These are phyloP conservation scores for Erinaceus europaeus DNA, from an alignment of 2,113 vertebrate species.

Conservation along the genomic window DNA sequence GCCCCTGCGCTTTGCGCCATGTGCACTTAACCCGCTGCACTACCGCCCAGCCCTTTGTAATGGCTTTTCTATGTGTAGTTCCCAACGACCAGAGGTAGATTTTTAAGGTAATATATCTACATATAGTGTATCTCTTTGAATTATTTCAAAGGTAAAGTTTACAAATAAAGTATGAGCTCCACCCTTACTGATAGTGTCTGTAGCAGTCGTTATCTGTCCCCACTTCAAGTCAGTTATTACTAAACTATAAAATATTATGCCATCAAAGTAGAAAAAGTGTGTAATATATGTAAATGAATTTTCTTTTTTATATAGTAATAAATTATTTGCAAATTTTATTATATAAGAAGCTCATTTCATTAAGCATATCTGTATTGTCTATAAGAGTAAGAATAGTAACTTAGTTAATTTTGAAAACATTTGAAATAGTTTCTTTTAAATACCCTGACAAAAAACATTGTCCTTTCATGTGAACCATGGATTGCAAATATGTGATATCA, in stretches of 20 bases:
- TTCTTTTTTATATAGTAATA: not conserved
- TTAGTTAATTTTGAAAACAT: not conserved
- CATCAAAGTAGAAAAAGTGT: not conserved
- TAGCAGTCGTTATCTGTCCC: not conserved
- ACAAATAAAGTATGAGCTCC: not conserved
- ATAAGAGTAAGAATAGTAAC: not conserved
- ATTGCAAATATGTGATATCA: too few species aligned
- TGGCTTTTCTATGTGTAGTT: not conserved
- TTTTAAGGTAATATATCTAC: constrained; percentile 29
- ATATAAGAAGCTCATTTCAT: not conserved
- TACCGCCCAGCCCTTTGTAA: too few species aligned
- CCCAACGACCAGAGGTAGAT: not conserved
- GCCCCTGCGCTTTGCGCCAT: too few species aligned
- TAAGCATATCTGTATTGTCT: not conserved
- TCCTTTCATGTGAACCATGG: too few species aligned
- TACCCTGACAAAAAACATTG: not conserved
- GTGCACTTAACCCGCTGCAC: too few species aligned
- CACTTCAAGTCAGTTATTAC: not conserved
- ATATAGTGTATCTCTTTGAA: too few species aligned
- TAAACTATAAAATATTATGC: not conserved
- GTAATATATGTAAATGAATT: not conserved
- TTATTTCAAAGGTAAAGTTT: not conserved
- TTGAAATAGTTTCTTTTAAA: not conserved
- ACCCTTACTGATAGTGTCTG: not conserved
- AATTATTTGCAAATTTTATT: not conserved